A percentile compares a stretch with the other conserved stretches of the same genome.
Conservation (phyloP, 2,797 vertebrate genomes). For the Helicolenus hilgendorfi region DNA sequence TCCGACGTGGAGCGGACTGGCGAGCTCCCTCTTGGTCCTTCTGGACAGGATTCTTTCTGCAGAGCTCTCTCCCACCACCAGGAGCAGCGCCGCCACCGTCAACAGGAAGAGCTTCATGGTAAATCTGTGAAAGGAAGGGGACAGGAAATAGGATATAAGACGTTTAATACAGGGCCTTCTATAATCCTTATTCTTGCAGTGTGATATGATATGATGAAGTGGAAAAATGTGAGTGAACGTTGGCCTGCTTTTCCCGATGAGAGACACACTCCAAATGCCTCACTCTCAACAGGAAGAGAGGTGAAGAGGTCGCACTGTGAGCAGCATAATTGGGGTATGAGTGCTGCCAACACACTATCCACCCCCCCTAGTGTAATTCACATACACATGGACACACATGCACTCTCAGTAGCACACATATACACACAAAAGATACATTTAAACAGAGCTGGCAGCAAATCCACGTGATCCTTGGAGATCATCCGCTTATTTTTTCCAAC, state of each 20-base stretch:
- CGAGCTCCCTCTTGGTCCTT: constrained; percentile 92
- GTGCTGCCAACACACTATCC: constrained; percentile 40
- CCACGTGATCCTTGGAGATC: constrained; percentile 53
- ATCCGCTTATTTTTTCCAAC: constrained; percentile 29
- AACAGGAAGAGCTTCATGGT: constrained; percentile 81
- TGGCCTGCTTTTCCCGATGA: not conserved
- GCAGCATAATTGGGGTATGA: constrained; percentile 51
- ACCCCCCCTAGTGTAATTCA: constrained; percentile 9
- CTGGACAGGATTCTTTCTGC: constrained; percentile 65
- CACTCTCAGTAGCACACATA: constrained; percentile 1
- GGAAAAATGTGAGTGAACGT: not conserved
- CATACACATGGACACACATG: constrained; percentile 24
- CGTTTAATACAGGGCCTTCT: not conserved
- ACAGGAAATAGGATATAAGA: not conserved
- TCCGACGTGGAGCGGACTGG: constrained; percentile 91
- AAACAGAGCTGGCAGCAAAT: constrained; percentile 37
- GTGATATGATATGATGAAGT: no score
- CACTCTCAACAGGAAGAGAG: constrained; percentile 24
- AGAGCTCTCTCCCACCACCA: constrained; percentile 70
- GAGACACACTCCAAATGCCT: constrained; percentile 6
- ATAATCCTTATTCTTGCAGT: not conserved
- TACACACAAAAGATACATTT: constrained; percentile 36
- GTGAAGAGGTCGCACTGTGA: constrained; percentile 24
- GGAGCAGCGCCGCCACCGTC: constrained; percentile 78
- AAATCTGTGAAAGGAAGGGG: constrained; percentile 56